These are phyloP conservation scores for Nowickia ferox DNA, from an alignment of 2,888 invertebrate genomes.

Conservation along the genomic window DNA sequence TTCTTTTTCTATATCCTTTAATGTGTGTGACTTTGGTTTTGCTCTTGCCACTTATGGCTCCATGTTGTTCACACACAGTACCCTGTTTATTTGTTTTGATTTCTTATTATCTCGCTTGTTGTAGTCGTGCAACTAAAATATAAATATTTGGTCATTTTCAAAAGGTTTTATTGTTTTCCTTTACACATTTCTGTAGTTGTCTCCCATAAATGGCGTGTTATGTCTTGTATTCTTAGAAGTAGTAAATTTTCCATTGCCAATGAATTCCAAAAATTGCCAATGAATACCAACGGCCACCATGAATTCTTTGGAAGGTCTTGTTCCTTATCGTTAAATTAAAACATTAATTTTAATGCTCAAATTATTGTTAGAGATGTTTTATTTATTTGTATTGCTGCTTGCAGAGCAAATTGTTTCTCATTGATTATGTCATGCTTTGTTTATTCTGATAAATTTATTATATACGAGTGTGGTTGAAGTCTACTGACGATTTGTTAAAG, in stretches of 20 bases:
- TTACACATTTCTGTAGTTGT: constrained; percentile 10
- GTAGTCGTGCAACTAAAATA: constrained; percentile 58
- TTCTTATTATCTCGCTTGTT: constrained; percentile 32
- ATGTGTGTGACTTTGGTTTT: constrained; percentile 26
- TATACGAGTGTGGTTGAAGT: no score
- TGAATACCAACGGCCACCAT: constrained; percentile 1
- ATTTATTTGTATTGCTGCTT: constrained; percentile 28
- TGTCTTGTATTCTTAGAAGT: constrained; percentile 23
- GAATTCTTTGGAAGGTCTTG: constrained; percentile 21
- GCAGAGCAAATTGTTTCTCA: constrained; percentile 9
- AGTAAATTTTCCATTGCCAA: constrained; percentile 1
- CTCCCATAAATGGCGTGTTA: not conserved
- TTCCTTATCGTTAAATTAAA: constrained; percentile 21
- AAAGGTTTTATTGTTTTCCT: constrained; percentile 52
- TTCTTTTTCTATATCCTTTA: constrained; percentile 38
- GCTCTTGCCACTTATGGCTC: not conserved
- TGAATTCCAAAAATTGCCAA: constrained; percentile 25
- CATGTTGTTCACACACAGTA: constrained; percentile 25
- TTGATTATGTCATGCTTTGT: constrained; percentile 30
- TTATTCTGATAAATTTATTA: no score
- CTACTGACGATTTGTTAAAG: no score
- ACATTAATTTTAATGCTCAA: constrained; percentile 9
- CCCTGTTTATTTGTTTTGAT: constrained; percentile 57
- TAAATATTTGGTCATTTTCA: constrained; percentile 73
- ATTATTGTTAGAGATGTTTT: constrained; percentile 15